phyloP scores from a whole-genome alignment of 2,888 invertebrate species.

The Diaperis boleti region DNA sequence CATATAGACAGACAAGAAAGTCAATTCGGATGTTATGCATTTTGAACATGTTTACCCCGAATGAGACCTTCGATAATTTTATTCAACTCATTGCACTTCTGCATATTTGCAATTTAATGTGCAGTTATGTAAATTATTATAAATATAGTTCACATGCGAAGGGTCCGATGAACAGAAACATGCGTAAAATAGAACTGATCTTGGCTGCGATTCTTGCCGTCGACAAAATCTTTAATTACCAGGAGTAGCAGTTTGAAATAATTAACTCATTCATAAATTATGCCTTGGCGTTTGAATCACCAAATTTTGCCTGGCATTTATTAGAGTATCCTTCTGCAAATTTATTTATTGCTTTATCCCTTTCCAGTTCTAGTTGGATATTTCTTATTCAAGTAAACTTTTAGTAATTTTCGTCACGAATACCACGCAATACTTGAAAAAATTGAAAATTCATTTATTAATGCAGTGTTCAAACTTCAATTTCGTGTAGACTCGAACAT shows the following conservation, averaged over 20 bases:
- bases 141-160: conserved; percentile 28
- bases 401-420: conserved; percentile 34
- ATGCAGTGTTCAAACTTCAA: too few species aligned
- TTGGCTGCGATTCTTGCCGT: not conserved
- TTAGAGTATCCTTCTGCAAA: conserved; percentile 35
- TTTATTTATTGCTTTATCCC: conserved; percentile 38
- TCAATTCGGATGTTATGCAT: not conserved
- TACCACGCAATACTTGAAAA: conserved; percentile 24
- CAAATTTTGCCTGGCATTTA: conserved; percentile 37
- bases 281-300: conserved; percentile 32
- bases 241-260: conserved; percentile 24
- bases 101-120: conserved; percentile 34
- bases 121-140: conserved; percentile 29
- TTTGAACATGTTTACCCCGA: conserved; percentile 25
- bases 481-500: too few species aligned
- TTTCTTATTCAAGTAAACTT: conserved; percentile 30
- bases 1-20: conserved; percentile 20
- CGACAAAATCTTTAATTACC: conserved; percentile 31
- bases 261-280: conserved; percentile 36
- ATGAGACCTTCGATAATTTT: conserved; percentile 30
- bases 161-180: conserved; percentile 3
- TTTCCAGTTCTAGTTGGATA: conserved; percentile 30
- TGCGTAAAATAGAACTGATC: conserved; percentile 10
- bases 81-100: conserved; percentile 30
- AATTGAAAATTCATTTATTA: conserved; percentile 31